phyloP scores from a whole-genome alignment of 2,113 vertebrate genomes.

The Petroica traversi region DNA sequence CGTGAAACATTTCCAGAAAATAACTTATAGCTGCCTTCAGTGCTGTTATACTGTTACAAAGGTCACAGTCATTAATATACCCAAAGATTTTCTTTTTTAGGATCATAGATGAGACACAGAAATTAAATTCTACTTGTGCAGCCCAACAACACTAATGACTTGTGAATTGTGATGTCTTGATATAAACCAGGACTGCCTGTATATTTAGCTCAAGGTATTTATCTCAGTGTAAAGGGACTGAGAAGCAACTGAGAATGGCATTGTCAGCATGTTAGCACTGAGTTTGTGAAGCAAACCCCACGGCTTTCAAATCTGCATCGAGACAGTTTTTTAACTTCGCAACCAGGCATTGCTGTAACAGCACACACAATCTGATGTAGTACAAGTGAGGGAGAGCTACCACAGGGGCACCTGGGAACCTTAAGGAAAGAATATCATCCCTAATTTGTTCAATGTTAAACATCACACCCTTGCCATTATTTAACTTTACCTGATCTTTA shows the following conservation, averaged over 20 bases:
- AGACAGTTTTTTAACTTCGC: background rate
- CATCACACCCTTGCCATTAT: slow-evolving; percentile 54
- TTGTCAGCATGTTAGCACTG: background rate
- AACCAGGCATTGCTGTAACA: background rate
- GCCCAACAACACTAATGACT: background rate
- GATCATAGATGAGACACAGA: background rate
- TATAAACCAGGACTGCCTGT: background rate
- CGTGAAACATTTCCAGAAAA: background rate
- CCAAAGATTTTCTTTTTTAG: background rate
- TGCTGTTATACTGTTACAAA: background rate
- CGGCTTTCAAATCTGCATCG: background rate
- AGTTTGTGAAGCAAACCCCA: background rate
- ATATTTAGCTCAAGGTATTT: background rate
- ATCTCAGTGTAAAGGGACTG: background rate
- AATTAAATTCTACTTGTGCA: background rate
- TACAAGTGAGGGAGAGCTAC: background rate
- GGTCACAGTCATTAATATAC: background rate
- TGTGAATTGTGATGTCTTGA: background rate
- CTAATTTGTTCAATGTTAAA: slow-evolving; percentile 4
- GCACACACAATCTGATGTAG: background rate
- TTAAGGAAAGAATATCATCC: background rate
- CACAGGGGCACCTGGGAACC: background rate
- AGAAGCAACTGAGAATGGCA: background rate
- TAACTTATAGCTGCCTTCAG: background rate
- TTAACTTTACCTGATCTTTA: slow-evolving; percentile 48